phyloP scores from a whole-genome alignment of 2,888 invertebrate genomes.

The Artemia sinica region DNA sequence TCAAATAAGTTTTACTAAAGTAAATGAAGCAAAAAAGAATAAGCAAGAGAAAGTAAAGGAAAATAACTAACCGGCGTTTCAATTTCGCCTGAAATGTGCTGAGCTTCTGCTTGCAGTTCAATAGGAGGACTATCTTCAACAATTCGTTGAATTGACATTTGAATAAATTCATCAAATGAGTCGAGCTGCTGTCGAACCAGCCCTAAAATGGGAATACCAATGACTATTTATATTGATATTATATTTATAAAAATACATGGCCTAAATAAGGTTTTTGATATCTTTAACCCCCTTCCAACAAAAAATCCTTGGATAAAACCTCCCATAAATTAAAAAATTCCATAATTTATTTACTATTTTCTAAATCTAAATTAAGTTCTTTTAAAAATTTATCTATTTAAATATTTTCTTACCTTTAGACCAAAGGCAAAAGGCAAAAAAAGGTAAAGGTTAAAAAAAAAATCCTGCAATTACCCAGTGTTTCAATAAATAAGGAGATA shows the following conservation, averaged over 20 bases:
- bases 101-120: conserved; percentile 88
- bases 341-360: no score
- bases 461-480: no score
- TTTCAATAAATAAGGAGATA: no score
- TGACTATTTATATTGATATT: not conserved
- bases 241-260: not conserved
- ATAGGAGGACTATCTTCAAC: conserved; percentile 98
- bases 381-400: no score
- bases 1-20: conserved; percentile 16
- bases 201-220: conserved; percentile 29
- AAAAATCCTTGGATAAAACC: conserved; percentile 28
- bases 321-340: no score
- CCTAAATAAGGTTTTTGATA: not conserved
- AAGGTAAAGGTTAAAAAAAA: no score
- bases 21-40: no score
- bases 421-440: no score
- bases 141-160: conserved; percentile 98
- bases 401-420: no score
- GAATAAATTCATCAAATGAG: conserved; percentile 98
- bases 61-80: conserved; percentile 50
- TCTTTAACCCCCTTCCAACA: not conserved
- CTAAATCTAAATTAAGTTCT: no score
- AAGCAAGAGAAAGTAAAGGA: not conserved
- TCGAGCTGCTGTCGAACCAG: conserved; percentile 95
- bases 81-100: conserved; percentile 81